Conservation (phyloP, 2,113 vertebrate genomes). For the Chaetops frenatus region DNA sequence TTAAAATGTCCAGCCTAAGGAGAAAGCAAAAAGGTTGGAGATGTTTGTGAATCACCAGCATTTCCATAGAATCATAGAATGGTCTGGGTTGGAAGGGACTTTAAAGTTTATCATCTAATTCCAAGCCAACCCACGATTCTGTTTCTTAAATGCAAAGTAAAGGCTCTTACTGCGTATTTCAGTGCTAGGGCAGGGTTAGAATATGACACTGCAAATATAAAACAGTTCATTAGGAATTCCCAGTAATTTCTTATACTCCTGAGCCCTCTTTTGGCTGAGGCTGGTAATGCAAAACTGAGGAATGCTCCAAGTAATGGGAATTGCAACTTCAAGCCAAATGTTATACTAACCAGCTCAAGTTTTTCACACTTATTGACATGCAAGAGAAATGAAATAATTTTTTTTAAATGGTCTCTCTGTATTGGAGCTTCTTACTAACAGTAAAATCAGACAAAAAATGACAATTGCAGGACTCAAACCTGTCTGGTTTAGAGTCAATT, state of each 20-base stretch:
- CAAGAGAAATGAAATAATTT: neutral
- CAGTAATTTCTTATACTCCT: neutral
- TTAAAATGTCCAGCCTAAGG: neutral
- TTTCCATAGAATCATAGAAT: neutral
- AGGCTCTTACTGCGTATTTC: neutral
- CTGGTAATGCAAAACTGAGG: neutral
- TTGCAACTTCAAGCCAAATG: neutral
- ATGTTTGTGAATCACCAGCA: neutral
- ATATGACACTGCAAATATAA: neutral
- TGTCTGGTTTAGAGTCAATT: neutral
- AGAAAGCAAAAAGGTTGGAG: neutral
- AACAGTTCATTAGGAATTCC: neutral
- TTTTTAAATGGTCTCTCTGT: rapidly evolving
- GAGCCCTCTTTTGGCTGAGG: slow-evolving; percentile 28
- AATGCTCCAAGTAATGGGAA: neutral
- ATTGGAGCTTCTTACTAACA: neutral
- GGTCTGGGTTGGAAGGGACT: neutral
- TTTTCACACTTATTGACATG: rapidly evolving
- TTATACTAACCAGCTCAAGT: neutral
- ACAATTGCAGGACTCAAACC: neutral
- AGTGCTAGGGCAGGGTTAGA: neutral
- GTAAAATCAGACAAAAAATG: neutral
- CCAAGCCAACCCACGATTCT: rapidly evolving
- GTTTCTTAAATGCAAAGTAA: neutral
- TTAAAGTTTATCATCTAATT: neutral